These are phyloP conservation scores for Leptinotarsa haldemani DNA, from an alignment of 2,888 invertebrate genomes.

Conservation along the genomic window DNA sequence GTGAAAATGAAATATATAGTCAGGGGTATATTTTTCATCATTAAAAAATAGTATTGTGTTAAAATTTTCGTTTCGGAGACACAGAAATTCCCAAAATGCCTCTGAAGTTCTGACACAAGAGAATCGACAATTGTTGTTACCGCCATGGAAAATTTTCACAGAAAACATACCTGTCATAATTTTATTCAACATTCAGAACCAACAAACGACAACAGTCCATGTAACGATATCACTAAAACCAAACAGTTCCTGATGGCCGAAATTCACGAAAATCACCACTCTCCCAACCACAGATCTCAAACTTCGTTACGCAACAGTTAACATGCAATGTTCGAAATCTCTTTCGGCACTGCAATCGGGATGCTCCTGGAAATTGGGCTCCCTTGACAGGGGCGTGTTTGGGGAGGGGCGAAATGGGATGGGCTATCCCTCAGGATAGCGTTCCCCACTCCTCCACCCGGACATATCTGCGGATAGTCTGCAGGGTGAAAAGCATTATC, in stretches of 20 bases:
- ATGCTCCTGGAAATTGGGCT: conserved; percentile 60
- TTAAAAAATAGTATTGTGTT: too few species aligned
- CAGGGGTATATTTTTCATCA: too few species aligned
- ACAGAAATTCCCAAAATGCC: too few species aligned
- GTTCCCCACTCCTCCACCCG: conserved; percentile 62
- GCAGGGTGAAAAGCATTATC: conserved; percentile 47
- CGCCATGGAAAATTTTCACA: conserved; percentile 1
- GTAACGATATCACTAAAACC: neutral
- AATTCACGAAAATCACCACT: conserved; percentile 21
- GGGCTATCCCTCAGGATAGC: conserved; percentile 70
- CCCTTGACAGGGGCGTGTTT: conserved; percentile 64
- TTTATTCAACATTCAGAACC: conserved; percentile 34
- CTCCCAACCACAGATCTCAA: conserved; percentile 13
- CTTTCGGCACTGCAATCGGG: conserved; percentile 53
- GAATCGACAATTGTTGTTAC: neutral
- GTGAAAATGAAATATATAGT: too few species aligned
- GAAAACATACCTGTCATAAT: conserved; percentile 38
- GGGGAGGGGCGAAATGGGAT: conserved; percentile 72
- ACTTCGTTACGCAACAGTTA: conserved; percentile 42
- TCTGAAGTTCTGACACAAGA: too few species aligned
- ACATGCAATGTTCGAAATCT: conserved; percentile 47
- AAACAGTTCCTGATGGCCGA: conserved; percentile 3
- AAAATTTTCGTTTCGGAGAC: too few species aligned
- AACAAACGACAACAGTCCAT: neutral
- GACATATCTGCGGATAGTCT: conserved; percentile 46